Conservation (phyloP, 2,113 vertebrate species). For the Macaca mulatta region DNA sequence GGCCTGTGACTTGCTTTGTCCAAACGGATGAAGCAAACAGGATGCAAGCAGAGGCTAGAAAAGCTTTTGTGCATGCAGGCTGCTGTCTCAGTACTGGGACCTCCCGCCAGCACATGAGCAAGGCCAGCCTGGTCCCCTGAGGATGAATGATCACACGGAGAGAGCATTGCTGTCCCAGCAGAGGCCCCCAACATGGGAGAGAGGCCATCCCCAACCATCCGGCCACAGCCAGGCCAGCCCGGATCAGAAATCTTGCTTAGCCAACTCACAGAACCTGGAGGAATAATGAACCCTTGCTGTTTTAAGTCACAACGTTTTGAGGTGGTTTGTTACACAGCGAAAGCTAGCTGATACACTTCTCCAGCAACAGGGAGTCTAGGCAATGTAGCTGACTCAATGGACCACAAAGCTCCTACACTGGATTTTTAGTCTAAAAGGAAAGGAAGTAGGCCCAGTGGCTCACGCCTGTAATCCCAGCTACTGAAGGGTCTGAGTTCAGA, state of each 20-base stretch:
- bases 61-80: too few species aligned
- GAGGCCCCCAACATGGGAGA: too few species aligned
- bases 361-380: background rate
- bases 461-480: background rate
- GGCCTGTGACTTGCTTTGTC: background rate
- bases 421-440: background rate
- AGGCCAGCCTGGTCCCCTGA: background rate
- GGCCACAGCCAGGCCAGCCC: background rate
- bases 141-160: background rate
- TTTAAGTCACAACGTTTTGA: background rate
- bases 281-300: background rate
- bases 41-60: background rate
- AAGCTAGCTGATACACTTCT: background rate
- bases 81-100: background rate
- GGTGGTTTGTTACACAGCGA: background rate
- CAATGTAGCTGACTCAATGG: background rate
- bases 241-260: background rate
- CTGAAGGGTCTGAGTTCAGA: background rate
- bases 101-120: fast-evolving
- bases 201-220: background rate
- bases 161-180: fast-evolving
- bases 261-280: background rate
- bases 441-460: background rate
- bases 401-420: background rate
- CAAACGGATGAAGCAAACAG: background rate